Evolutionary conservation across 2,113 vertebrate species (phyloP).

Genomic region (Pygoscelis adeliae): DNA sequence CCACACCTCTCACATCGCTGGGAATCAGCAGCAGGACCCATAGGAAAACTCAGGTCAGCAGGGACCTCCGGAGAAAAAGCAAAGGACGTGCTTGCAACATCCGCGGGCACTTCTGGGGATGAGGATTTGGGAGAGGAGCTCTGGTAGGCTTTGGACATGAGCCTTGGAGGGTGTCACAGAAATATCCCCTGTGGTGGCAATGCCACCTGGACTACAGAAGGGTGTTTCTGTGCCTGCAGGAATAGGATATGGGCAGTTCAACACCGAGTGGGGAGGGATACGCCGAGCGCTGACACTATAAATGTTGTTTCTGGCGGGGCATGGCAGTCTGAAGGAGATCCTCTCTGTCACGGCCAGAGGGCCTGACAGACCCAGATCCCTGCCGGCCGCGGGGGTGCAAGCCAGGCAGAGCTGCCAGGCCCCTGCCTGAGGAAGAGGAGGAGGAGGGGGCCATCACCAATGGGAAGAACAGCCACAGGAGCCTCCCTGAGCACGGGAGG

Average conservation of each 20-base stretch:
- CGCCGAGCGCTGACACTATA: background rate
- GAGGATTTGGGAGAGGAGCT: background rate
- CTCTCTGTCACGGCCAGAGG: background rate
- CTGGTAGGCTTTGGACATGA: background rate
- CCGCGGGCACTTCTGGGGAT: fast-evolving
- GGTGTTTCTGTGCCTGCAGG: background rate
- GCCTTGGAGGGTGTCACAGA: background rate
- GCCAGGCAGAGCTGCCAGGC: background rate
- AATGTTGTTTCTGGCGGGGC: conserved; percentile 45
- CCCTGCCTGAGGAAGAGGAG: background rate
- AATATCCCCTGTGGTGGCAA: background rate
- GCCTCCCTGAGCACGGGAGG: background rate
- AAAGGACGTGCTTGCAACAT: background rate
- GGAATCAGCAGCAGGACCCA: background rate
- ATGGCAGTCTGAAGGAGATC: background rate
- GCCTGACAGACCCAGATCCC: background rate
- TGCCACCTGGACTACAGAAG: background rate
- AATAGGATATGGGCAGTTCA: background rate
- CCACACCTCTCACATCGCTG: background rate
- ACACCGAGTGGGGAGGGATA: background rate
- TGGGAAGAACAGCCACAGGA: background rate
- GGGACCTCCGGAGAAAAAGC: background rate
- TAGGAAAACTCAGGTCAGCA: background rate
- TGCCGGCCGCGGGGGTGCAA: fast-evolving
- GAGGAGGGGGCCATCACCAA: background rate